Evolutionary conservation across 2,113 vertebrate genomes (phyloP).

Genomic region (Arvicanthis niloticus): DNA sequence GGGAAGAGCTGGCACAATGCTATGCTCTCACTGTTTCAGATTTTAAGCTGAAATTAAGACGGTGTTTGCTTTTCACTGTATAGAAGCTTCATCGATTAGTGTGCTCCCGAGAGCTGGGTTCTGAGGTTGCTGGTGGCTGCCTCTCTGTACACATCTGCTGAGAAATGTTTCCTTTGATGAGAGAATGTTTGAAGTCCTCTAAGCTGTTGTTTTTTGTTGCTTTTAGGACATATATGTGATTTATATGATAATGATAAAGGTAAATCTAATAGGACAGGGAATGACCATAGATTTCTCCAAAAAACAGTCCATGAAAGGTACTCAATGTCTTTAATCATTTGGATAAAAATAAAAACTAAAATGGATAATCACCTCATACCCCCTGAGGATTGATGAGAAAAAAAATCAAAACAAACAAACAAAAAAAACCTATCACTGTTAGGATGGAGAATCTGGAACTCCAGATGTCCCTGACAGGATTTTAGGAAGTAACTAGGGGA

Average conservation of each 20-base stretch:
- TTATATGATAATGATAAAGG: background rate
- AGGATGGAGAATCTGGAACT: background rate
- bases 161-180: slow-evolving; percentile 66
- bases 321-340: no score
- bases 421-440: background rate
- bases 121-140: slow-evolving; percentile 45
- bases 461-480: no score
- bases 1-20: background rate
- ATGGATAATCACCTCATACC: accelerated
- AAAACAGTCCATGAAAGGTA: background rate
- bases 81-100: background rate
- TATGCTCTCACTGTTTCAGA: background rate
- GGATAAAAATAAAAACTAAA: background rate
- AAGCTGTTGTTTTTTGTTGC: background rate
- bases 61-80: background rate
- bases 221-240: background rate
- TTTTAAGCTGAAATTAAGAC: background rate
- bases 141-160: slow-evolving; percentile 11
- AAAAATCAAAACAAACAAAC: accelerated
- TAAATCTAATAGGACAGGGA: no score
- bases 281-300: background rate
- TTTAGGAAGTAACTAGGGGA: background rate
- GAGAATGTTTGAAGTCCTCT: slow-evolving; percentile 31
- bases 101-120: background rate
- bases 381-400: accelerated